These are phyloP conservation scores for Brachypteracias leptosomus DNA, from an alignment of 2,113 vertebrate species.

Conservation along the genomic window DNA sequence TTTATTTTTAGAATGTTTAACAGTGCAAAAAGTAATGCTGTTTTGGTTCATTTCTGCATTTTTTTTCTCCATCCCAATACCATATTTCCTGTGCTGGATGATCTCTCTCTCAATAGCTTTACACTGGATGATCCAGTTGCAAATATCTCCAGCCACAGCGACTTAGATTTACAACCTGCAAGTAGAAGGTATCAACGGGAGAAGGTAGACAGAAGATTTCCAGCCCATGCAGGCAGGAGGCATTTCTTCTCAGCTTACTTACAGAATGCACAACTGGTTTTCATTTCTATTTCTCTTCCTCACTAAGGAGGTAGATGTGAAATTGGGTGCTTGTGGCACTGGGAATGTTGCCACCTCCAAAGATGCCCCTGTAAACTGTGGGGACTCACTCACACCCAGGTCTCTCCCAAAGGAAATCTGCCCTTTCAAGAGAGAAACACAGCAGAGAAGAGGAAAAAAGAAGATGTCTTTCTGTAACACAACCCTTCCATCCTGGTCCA, in stretches of 20 bases:
- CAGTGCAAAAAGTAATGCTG: neutral
- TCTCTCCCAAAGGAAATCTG: neutral
- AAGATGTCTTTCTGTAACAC: neutral
- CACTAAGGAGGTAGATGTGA: neutral
- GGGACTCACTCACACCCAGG: neutral
- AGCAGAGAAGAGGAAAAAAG: neutral
- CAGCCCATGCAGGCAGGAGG: neutral
- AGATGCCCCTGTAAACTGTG: neutral
- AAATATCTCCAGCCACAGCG: neutral
- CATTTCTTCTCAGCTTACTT: neutral
- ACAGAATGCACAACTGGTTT: constrained; percentile 1
- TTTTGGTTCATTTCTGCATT: neutral
- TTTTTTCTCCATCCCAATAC: neutral
- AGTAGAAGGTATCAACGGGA: neutral
- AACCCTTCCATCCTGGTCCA: neutral
- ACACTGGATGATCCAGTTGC: neutral
- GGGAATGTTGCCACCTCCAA: neutral
- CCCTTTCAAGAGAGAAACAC: neutral
- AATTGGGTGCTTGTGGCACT: neutral
- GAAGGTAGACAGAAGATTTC: neutral
- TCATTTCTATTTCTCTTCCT: constrained; percentile 20
- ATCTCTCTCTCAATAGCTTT: neutral
- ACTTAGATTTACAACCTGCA: constrained; percentile 17
- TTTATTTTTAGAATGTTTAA: constrained; percentile 41
- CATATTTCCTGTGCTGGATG: constrained; percentile 10